These are phyloP conservation scores for Leptura quadrifasciata DNA, from an alignment of 2,888 invertebrate genomes.

Conservation along the genomic window DNA sequence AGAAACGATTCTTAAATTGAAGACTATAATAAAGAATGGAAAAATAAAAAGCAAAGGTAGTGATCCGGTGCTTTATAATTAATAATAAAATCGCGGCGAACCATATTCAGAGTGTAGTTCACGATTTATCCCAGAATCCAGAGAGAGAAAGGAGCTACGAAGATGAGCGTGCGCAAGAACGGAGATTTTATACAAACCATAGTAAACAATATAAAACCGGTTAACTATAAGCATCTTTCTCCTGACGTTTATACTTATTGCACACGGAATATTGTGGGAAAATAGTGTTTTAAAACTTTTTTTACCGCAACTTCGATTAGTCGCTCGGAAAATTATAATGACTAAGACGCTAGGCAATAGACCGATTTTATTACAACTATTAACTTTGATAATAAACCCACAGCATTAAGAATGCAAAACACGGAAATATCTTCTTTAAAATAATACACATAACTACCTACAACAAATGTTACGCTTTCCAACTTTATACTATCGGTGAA, in stretches of 20 bases:
- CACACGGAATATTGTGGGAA: constrained; percentile 69
- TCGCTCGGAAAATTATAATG: constrained; percentile 47
- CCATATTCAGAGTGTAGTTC: constrained; percentile 49
- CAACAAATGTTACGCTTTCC: constrained; percentile 68
- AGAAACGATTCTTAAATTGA: constrained; percentile 50
- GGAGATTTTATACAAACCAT: constrained; percentile 57
- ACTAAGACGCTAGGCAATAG: constrained; percentile 47
- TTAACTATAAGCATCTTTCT: constrained; percentile 64
- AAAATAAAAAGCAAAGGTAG: constrained; percentile 46
- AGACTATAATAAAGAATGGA: constrained; percentile 51
- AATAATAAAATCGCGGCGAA: constrained; percentile 57
- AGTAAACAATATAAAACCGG: constrained; percentile 70
- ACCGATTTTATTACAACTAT: constrained; percentile 42
- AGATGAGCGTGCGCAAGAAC: constrained; percentile 57
- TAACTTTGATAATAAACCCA: constrained; percentile 33
- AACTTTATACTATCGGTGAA: constrained; percentile 67
- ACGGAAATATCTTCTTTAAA: constrained; percentile 66
- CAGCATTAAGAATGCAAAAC: constrained; percentile 58
- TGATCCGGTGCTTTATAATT: constrained; percentile 54
- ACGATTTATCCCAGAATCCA: constrained; percentile 56
- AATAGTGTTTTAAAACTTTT: constrained; percentile 55
- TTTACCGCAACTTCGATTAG: constrained; percentile 51
- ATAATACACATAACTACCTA: constrained; percentile 36
- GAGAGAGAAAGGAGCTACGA: constrained; percentile 50
- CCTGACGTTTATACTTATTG: constrained; percentile 65